A percentile compares a stretch with the other conserved stretches of the same genome.
These are phyloP conservation scores for Clanis bilineata DNA, from an alignment of 2,888 invertebrate species.

Conservation along the genomic window DNA sequence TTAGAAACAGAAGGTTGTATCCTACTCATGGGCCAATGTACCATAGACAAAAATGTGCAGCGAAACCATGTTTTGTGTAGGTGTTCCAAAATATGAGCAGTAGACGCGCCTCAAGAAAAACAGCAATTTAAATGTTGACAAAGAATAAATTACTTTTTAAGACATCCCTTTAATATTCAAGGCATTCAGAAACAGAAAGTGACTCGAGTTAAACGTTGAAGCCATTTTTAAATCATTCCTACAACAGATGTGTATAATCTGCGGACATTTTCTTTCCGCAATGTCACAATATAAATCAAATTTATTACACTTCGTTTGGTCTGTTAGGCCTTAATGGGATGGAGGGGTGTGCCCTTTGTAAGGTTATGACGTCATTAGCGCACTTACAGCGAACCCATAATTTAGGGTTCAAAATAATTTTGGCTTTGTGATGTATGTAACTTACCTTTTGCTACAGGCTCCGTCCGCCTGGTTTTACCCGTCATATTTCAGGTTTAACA, in stretches of 20 bases:
- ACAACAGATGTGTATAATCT: constrained; percentile 4
- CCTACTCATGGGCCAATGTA: no score
- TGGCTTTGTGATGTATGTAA: not conserved
- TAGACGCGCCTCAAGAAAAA: no score
- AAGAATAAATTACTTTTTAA: no score
- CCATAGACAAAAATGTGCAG: no score
- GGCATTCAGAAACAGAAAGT: not conserved
- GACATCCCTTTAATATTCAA: not conserved
- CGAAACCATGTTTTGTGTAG: no score
- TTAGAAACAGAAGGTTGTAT: no score
- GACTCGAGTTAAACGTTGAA: not conserved
- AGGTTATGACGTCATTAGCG: constrained; percentile 13
- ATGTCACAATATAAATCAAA: constrained; percentile 15
- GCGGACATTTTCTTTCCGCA: constrained; percentile 3
- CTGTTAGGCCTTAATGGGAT: constrained; percentile 18
- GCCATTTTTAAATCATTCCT: constrained; percentile 10
- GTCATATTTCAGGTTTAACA: no score
- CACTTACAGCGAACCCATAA: not conserved
- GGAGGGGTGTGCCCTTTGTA: constrained; percentile 15
- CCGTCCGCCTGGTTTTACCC: no score
- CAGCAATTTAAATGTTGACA: no score
- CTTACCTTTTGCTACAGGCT: not conserved
- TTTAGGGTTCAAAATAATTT: not conserved
- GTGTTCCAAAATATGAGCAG: no score
- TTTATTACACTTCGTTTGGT: constrained; percentile 18